phyloP scores from a whole-genome alignment of 92 coral and sea anemone species.

The Epizoanthus ramosus region DNA sequence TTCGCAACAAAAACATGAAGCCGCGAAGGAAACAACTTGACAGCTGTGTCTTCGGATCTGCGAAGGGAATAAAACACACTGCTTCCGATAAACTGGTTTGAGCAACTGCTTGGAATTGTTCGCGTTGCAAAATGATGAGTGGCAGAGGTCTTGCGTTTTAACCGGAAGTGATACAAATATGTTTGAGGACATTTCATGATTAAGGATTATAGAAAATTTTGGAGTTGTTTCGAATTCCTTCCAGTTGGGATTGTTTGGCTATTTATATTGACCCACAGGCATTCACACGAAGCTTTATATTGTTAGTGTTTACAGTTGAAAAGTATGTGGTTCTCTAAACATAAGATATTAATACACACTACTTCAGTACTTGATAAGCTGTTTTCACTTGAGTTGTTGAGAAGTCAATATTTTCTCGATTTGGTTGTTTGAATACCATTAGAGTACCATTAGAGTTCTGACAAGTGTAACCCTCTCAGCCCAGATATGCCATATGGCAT shows the following conservation, averaged over 20 bases:
- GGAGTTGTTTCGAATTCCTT: background rate
- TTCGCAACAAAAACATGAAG: background rate
- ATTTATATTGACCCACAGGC: background rate
- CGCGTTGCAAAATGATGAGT: background rate
- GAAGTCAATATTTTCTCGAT: no score
- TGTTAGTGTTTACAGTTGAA: background rate
- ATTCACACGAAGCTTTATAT: background rate
- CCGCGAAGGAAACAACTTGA: background rate
- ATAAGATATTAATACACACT: no score
- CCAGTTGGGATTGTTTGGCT: background rate
- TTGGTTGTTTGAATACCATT: no score
- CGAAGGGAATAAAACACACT: background rate
- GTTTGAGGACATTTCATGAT: background rate
- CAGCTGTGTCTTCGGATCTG: background rate
- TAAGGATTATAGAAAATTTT: background rate
- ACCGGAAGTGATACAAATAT: conserved; percentile 27
- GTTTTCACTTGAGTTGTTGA: no score
- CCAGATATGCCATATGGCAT: no score
- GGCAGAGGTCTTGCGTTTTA: background rate
- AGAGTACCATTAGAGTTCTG: no score
- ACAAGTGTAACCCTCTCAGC: no score
- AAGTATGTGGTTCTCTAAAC: background rate
- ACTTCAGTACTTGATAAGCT: no score
- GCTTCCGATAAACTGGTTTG: background rate
- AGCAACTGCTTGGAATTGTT: background rate